A percentile compares a stretch with the other conserved stretches of the same genome.
phyloP scores from a whole-genome alignment of 2,797 vertebrate genomes.

The Echeneis naucrates region DNA sequence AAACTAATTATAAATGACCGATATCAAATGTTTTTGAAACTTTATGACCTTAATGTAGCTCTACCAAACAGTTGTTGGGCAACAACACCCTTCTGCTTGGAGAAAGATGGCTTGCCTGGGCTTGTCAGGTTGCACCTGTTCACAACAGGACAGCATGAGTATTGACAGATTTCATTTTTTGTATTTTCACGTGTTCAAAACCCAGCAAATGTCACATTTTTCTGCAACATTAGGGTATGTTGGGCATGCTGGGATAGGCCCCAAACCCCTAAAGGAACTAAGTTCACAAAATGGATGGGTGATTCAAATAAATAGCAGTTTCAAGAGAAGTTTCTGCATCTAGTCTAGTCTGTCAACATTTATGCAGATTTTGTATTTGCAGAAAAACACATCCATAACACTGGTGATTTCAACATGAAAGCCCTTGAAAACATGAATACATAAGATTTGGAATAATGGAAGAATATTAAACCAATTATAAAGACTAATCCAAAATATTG shows the following conservation, averaged over 20 bases:
- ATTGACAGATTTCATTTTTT: neutral
- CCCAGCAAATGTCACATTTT: conserved; percentile 13
- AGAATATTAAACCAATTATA: neutral
- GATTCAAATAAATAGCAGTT: conserved; percentile 45
- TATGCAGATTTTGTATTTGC: conserved; percentile 35
- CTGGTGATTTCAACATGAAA: conserved; percentile 9
- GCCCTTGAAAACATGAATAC: neutral
- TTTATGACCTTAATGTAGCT: no score
- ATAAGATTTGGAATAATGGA: neutral
- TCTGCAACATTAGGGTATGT: conserved; percentile 10
- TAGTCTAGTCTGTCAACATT: conserved; percentile 23
- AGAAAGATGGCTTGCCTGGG: neutral
- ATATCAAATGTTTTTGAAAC: neutral
- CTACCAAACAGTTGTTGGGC: neutral
- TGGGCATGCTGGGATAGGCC: conserved; percentile 16
- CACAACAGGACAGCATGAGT: neutral
- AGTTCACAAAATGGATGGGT: conserved; percentile 37
- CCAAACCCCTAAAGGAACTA: conserved; percentile 16
- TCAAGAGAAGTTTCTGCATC: conserved; percentile 16
- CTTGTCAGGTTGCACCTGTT: conserved; percentile 7
- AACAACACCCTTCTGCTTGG: neutral
- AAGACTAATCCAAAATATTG: neutral
- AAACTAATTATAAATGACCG: neutral
- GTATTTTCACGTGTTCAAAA: no score
- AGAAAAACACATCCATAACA: neutral